Evolutionary conservation across 1,140 invertebrate genomes (phyloP), one percentile per base, ranked within the genome.

Genomic region (Mizuhopecten yessoensis): DNA sequence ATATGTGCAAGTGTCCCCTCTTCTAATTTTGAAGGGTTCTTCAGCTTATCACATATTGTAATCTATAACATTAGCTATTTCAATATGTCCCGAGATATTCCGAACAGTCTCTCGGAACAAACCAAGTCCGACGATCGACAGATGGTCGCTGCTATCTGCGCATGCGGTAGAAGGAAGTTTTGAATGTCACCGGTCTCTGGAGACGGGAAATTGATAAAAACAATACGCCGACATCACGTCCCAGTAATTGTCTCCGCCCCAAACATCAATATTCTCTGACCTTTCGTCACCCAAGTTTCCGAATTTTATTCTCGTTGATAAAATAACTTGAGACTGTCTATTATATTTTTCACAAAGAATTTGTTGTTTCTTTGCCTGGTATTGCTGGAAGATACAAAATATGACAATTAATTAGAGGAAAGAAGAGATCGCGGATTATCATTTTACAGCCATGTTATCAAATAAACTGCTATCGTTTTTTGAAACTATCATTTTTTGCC

Each of bases 11-110:
- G 57, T 75, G 57, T 75, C 57, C 57, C 57, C 57, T 75, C 57
- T 75, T 75, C 57, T 75, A n/a, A 75, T 75, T 75, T 13, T 75
- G 57, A 75, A 75, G 57, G 57, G 57, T 75, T 75, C 57, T 75
- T 75, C 57, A 75, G 57, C 57, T 75, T 75, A 75, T 75, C 57
- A 75, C 57, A 17, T n/a, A 29, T 75, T 75, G 57, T 75, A 75
- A 75, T 75, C 57, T 75, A 75, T 75, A 75, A 75, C 57, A 75
- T 75, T 75, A 75, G 57, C 57, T 75, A 29, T 75, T 29, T 29
- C 57, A 75, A 75, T 75, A 75, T 75, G 57, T 75, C 57, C 57
- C 57, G 57, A 75, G 57, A 75, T 75, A 75, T 75, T 75, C 57
- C 57, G 57, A 75, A 75, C 57, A 29, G 57, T n/a, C 23, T 29